A percentile compares a stretch with the other conserved stretches of the same genome.
These are phyloP conservation scores for Prinia subflava DNA, from an alignment of 2,113 vertebrate species.

Conservation along the genomic window DNA sequence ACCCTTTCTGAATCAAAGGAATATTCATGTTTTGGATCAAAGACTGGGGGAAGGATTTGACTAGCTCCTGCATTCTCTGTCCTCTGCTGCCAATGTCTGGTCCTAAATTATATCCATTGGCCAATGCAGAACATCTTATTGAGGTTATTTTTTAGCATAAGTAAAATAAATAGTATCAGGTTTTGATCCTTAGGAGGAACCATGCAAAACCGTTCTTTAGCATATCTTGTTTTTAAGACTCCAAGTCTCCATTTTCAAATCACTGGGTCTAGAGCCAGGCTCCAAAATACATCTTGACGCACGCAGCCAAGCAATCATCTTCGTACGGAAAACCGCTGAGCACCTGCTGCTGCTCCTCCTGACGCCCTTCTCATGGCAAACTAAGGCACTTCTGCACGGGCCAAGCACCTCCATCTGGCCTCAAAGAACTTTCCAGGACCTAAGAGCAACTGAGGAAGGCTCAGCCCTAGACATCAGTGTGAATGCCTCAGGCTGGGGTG, in stretches of 20 bases:
- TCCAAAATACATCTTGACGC: slow-evolving; percentile 28
- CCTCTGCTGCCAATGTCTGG: slow-evolving; percentile 42
- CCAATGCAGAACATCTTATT: neutral
- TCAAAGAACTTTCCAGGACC: slow-evolving; percentile 19
- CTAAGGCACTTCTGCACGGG: neutral
- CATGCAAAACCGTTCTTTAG: neutral
- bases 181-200: neutral
- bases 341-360: slow-evolving; percentile 45
- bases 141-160: slow-evolving; percentile 18
- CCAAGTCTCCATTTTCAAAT: slow-evolving; percentile 22
- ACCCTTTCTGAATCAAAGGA: slow-evolving; percentile 46
- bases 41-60: slow-evolving; percentile 36
- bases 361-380: neutral
- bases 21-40: slow-evolving; percentile 49
- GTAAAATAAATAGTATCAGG: slow-evolving; percentile 42
- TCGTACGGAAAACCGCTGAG: neutral
- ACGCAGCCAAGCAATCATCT: neutral
- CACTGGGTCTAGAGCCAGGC: neutral
- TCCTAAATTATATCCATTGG: slow-evolving; percentile 23
- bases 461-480: neutral
- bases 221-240: slow-evolving; percentile 43
- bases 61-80: slow-evolving; percentile 45
- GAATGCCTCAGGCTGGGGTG: neutral
- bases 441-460: neutral
- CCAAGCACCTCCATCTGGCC: slow-evolving; percentile 45